Evolutionary conservation across 2,888 invertebrate genomes (phyloP).

Genomic region (Hemaris fuciformis): DNA sequence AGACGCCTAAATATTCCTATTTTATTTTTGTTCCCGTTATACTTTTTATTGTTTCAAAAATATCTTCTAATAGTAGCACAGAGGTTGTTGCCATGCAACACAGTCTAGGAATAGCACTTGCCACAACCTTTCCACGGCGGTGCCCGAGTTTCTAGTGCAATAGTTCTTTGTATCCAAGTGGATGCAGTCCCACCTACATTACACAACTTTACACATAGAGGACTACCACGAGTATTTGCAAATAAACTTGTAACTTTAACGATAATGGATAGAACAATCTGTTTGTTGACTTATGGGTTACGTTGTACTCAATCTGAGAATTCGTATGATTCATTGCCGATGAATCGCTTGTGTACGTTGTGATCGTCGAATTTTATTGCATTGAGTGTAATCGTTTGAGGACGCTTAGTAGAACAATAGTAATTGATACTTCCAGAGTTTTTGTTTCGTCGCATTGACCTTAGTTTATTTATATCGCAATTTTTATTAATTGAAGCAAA

Average conservation of each 20-base stretch:
- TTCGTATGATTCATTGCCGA: constrained; percentile 37
- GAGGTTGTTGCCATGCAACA: neutral
- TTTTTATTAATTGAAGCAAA: neutral
- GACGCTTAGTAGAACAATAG: neutral
- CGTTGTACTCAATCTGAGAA: constrained; percentile 12
- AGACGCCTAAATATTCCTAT: too few relatives aligned
- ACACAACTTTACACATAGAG: neutral
- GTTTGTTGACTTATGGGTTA: constrained; percentile 1
- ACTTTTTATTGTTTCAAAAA: too few relatives aligned
- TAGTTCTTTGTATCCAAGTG: neutral
- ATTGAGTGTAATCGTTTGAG: neutral
- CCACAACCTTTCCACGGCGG: neutral
- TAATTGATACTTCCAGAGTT: neutral
- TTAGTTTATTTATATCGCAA: neutral
- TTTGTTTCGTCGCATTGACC: neutral
- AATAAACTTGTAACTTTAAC: neutral
- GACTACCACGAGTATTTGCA: neutral
- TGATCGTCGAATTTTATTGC: constrained; percentile 23
- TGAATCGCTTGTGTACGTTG: constrained; percentile 37
- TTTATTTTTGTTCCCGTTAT: too few relatives aligned
- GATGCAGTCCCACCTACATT: neutral
- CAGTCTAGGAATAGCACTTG: neutral
- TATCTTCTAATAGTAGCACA: too few relatives aligned
- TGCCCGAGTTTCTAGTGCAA: neutral
- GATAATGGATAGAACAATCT: neutral